Conservation (phyloP, 1,140 invertebrate species). For the Cardiocondyla obscurior region DNA sequence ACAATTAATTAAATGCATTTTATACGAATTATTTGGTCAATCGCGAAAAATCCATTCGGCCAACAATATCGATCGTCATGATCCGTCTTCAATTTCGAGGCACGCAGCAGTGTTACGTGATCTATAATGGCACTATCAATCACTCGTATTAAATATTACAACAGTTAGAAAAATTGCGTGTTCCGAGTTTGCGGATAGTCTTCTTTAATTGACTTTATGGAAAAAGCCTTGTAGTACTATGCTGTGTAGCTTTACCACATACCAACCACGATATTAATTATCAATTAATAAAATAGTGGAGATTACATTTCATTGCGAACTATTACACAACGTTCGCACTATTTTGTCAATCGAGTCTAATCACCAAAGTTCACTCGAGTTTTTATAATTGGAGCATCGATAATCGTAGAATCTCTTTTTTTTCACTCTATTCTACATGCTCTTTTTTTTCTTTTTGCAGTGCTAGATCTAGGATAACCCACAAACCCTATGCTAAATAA, state of each 20-base stretch:
- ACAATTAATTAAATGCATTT: constrained; percentile 39
- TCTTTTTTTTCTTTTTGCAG: constrained; percentile 12
- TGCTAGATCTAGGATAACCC: constrained; percentile 35
- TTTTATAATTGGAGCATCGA: constrained; percentile 19
- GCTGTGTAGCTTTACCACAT: constrained; percentile 54
- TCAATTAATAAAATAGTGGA: constrained; percentile 74
- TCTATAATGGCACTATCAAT: constrained; percentile 73
- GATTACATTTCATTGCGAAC: constrained; percentile 70
- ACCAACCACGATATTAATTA: constrained; percentile 67
- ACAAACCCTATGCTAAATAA: constrained; percentile 30
- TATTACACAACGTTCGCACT: constrained; percentile 36
- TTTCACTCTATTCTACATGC: not conserved
- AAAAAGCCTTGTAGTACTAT: constrained; percentile 70
- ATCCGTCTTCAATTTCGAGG: constrained; percentile 58
- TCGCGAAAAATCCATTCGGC: constrained; percentile 38
- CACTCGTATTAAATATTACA: constrained; percentile 73
- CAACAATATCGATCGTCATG: constrained; percentile 40
- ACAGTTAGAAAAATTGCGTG: constrained; percentile 73
- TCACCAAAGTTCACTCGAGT: constrained; percentile 35
- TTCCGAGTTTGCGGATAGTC: constrained; percentile 69
- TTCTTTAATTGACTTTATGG: constrained; percentile 74
- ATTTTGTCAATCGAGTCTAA: constrained; percentile 64
- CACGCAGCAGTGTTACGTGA: constrained; percentile 70
- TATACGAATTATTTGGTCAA: constrained; percentile 22
- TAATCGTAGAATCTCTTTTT: constrained; percentile 25